Base-by-base conservation (phyloP, 2,888 invertebrate species). In the Bugula neritina region DNA sequence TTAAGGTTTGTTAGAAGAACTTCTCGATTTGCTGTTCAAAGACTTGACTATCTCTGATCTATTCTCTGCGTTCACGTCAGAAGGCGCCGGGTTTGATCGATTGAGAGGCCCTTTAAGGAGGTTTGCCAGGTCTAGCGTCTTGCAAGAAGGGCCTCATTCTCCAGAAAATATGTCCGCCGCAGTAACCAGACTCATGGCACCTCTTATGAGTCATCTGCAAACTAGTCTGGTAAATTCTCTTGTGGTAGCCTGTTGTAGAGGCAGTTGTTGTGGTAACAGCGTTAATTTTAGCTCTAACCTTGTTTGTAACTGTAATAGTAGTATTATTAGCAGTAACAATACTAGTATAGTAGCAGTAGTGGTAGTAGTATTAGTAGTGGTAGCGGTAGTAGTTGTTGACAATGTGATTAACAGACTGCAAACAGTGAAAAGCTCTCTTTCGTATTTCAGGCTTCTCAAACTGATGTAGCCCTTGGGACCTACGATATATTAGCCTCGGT, bases 91-190 rank as follows among this genome's bases (percentile, higher is more conserved):
- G 5, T 63, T 63, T 27, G 63, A 63, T n/a, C 21, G 63, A 29
- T 31, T 63, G 5, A 27, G 63, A 31, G 63, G 34, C 17, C 63
- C 63, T 13, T 31, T 63, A 31, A 63, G 63, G 31, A 21, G 63
- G 27, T 63, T 63, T 63, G 63, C 63, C 34, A 63, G 63, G n/a
- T 63, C 34, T 63, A 31, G 31, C n/a, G 63, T 63, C 2, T 31
- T 63, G 2, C 63, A 63, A 34, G 63, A 63, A 31, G 63, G 63
- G 10, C 31, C 29, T 10, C 63, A 21, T 13, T 31, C 29, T 10
- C 25, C 27, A n/a, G 63, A 63, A n/a, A 63, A 63, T 31, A 2
- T 63, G 31, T 31, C 10, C 5, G 63, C 63, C 21, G 63, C n/a
- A 34, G 63, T 31, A 3, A 31, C 5, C 29, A 63, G 63, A 31